Evolutionary conservation across 2,797 vertebrate genomes (phyloP).

Genomic region (Enteromius argenteus): DNA sequence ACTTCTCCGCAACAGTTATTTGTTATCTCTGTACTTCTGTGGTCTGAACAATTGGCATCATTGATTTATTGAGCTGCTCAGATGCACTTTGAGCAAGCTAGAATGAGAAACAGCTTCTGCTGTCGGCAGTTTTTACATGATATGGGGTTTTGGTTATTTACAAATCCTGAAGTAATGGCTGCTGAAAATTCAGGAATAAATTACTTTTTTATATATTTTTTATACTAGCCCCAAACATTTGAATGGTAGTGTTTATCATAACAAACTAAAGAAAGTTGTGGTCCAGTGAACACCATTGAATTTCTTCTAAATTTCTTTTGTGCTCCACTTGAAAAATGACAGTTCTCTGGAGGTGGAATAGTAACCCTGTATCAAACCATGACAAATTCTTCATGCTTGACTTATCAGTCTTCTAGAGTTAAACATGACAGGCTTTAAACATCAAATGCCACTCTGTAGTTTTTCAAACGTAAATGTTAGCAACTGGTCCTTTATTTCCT

Average conservation of each 20-base stretch:
- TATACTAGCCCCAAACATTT: background rate
- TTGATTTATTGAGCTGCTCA: background rate
- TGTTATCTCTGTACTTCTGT: slow-evolving; percentile 7
- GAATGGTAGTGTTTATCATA: background rate
- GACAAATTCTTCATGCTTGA: slow-evolving; percentile 22
- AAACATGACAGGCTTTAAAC: slow-evolving; percentile 31
- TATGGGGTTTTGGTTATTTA: background rate
- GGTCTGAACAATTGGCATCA: background rate
- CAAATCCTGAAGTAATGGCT: too few species aligned
- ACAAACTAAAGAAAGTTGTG: background rate
- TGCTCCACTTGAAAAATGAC: slow-evolving; percentile 23
- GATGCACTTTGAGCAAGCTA: slow-evolving; percentile 4
- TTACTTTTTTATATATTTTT: too few species aligned
- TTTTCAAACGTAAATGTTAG: slow-evolving; percentile 58
- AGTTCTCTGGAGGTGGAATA: slow-evolving; percentile 35
- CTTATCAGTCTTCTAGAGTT: slow-evolving; percentile 11
- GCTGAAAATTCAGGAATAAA: too few species aligned
- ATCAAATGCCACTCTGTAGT: slow-evolving; percentile 46
- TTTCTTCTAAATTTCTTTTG: background rate
- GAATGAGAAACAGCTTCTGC: background rate
- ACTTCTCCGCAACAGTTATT: background rate
- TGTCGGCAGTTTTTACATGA: background rate
- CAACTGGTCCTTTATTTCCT: slow-evolving; percentile 56
- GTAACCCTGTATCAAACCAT: slow-evolving; percentile 7
- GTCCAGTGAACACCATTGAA: background rate